These are phyloP conservation scores for Echinarachnius parma DNA, from an alignment of 53 echinoderm and acorn worm species.

Conservation along the genomic window DNA sequence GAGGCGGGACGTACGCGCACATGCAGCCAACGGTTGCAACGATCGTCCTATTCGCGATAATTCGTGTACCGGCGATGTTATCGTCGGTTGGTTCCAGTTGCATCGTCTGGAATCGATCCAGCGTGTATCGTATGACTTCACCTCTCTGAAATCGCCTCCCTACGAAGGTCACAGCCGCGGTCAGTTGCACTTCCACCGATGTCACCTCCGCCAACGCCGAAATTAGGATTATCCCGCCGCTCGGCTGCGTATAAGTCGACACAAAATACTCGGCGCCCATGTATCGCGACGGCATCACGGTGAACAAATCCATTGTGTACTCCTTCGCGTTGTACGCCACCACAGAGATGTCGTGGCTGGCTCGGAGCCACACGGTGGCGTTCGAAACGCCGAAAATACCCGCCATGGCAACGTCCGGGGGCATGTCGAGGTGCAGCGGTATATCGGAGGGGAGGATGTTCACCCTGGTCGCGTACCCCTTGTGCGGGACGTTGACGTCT, in stretches of 20 bases:
- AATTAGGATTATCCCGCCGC: constrained; percentile 50
- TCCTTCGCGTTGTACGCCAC: constrained; percentile 55
- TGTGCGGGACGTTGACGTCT: constrained; percentile 1
- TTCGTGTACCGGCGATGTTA: constrained; percentile 61
- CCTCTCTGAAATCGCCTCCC: background rate
- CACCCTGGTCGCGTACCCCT: background rate
- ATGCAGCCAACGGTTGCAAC: constrained; percentile 54
- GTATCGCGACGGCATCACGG: constrained; percentile 47
- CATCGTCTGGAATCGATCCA: constrained; percentile 31
- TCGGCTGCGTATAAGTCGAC: constrained; percentile 40
- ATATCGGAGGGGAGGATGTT: background rate
- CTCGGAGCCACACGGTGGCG: constrained; percentile 30
- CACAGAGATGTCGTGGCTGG: constrained; percentile 49
- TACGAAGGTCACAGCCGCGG: background rate
- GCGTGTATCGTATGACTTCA: background rate
- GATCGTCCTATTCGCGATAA: constrained; percentile 49
- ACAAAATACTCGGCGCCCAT: constrained; percentile 68
- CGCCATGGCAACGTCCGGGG: constrained; percentile 5
- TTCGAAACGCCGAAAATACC: constrained; percentile 2
- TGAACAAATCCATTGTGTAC: constrained; percentile 68
- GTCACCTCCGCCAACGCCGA: constrained; percentile 41
- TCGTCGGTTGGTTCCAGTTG: constrained; percentile 38
- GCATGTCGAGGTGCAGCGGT: constrained; percentile 8
- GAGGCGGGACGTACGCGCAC: constrained; percentile 55
- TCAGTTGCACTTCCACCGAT: constrained; percentile 7